Percentiles rank a stretch among this genome's conserved stretches.
Conservation (phyloP, 1,140 invertebrate species). For the Eumeta japonica region DNA sequence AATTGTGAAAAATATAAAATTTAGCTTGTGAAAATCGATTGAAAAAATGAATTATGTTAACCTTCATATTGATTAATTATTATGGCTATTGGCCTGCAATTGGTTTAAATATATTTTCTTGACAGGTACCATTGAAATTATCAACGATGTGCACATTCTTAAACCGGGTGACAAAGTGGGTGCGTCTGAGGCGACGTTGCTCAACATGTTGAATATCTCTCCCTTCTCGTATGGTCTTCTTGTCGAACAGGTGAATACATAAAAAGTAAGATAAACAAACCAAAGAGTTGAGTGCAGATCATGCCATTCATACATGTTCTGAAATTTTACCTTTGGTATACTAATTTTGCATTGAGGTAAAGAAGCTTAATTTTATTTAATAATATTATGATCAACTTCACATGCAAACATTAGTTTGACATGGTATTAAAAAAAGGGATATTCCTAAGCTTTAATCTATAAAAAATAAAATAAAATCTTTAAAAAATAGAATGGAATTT, state of each 20-base stretch:
- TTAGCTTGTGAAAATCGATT: no score
- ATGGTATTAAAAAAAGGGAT: no score
- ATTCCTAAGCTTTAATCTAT: no score
- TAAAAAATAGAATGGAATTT: no score
- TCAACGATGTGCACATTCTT: conserved; percentile 95
- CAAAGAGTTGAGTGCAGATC: conserved; percentile 53
- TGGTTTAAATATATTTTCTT: not conserved
- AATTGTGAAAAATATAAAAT: no score
- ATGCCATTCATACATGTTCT: conserved; percentile 29
- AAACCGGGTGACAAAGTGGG: conserved; percentile 98
- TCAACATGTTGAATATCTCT: conserved; percentile 99
- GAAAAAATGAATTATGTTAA: no score
- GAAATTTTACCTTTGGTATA: conserved; percentile 54
- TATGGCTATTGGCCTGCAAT: no score
- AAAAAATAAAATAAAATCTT: no score
- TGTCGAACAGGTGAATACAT: conserved; percentile 69
- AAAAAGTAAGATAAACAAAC: conserved; percentile 6
- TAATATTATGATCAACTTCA: no score
- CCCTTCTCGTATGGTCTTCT: conserved; percentile 98
- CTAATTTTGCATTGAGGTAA: conserved; percentile 18
- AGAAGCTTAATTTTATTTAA: no score
- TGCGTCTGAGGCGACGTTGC: conserved; percentile 94
- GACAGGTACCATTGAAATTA: conserved; percentile 95
- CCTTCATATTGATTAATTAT: no score
- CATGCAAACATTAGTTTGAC: no score